Evolutionary conservation across 2,113 vertebrate genomes (phyloP).

Genomic region (Microcebus griseorufus): DNA sequence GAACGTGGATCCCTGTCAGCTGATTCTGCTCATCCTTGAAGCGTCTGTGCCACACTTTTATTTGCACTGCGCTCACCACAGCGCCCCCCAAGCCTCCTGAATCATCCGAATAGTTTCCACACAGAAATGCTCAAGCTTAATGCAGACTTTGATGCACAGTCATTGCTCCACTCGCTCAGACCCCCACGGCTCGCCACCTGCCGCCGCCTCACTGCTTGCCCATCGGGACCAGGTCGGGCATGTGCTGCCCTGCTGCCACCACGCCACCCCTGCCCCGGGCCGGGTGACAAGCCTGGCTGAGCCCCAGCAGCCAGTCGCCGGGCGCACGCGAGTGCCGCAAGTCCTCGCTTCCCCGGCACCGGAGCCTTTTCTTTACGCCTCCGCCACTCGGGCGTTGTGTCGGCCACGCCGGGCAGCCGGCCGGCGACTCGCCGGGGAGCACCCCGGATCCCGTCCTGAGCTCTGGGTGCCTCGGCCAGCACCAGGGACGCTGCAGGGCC

Average conservation of each 20-base stretch:
- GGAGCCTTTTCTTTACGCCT: not conserved
- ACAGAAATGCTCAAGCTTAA: too few species aligned
- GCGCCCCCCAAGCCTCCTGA: too few species aligned
- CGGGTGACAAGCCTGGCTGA: not conserved
- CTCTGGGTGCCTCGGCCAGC: not conserved
- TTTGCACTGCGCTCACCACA: too few species aligned
- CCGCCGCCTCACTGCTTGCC: not conserved
- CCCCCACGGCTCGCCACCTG: too few species aligned
- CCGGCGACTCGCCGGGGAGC: too few species aligned
- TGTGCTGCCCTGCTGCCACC: not conserved
- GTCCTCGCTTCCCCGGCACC: not conserved
- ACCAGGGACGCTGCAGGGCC: not conserved
- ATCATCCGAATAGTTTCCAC: too few species aligned
- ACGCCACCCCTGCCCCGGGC: accelerated
- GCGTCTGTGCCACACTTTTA: too few species aligned
- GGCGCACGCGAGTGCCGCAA: not conserved
- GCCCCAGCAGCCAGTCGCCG: too few species aligned
- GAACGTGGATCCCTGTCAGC: too few species aligned
- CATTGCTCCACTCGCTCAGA: too few species aligned
- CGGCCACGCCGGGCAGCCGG: accelerated
- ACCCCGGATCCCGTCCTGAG: not conserved
- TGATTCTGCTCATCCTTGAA: too few species aligned
- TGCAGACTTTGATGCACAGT: too few species aligned
- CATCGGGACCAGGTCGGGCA: not conserved
- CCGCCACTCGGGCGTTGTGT: accelerated